Evolutionary conservation across 2,888 invertebrate genomes (phyloP), one percentile per base, ranked within the genome.

Genomic region (Taphrorychus bicolor): DNA sequence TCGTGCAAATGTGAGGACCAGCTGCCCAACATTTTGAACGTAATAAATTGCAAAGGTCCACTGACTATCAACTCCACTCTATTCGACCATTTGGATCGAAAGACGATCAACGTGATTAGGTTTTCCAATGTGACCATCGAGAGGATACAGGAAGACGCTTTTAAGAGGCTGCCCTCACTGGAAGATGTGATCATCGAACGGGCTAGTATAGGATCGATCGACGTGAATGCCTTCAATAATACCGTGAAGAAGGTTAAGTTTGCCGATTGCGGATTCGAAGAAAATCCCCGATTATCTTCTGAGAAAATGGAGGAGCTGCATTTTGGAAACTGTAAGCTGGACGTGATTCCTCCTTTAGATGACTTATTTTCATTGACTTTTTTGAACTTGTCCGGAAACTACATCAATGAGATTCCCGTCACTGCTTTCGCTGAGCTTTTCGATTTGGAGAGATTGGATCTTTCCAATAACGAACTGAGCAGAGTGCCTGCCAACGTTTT

Each of bases 171-270:
- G 58, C 83, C 86, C 17, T 87, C 88, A 70, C 82, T 93, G 22
- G 89, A 88, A 73, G 85, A 89, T 17, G 86, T 93, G 0, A 88
- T 90, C 75, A 83, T 93, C 66, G 87, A 89, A 1, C 88, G 89
- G 76, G 89, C 89, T 66, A 88, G 86, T 62, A 84, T 93, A 19
- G 86, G 87, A 66, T 84, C 85, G 61, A 83, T 93, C 73, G 87
- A 91, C 74, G 88, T 89, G 0, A 88, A 91, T 73, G 88, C 90
- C 1, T 92, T 93, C 80, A 86, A 86, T 22, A 70, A 71, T 24
- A 32, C 16, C 22, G 63, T 82, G 53, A 85, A 87, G 60, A 83
- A 89, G 54, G 80, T 93, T 14, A 89, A 89, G 40, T 78, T 81
- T 51, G 70, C 73, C 0, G 72, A 75, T 32, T 76, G 77, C 60